phyloP scores from a whole-genome alignment of 2,113 vertebrate species.

The Corythornis cristatus region DNA sequence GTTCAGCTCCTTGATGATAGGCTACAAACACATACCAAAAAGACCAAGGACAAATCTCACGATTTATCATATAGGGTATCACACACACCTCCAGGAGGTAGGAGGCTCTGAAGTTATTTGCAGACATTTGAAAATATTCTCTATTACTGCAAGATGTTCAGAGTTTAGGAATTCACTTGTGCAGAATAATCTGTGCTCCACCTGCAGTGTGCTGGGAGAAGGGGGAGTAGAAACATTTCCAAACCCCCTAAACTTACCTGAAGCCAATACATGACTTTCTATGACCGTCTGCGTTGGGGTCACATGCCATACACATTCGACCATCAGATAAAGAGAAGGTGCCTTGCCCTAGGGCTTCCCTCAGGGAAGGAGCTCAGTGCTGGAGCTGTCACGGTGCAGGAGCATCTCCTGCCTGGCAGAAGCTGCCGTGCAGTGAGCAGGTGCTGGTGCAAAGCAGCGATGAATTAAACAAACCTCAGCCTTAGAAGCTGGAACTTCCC shows the following conservation, averaged over 20 bases:
- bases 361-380: not conserved
- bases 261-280: not conserved
- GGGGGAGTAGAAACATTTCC: not conserved
- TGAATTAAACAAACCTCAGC: not conserved
- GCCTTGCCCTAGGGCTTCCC: fast-evolving
- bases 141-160: not conserved
- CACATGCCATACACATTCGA: not conserved
- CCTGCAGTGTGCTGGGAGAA: not conserved
- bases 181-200: not conserved
- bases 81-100: fast-evolving
- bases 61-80: fast-evolving
- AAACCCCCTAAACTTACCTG: not conserved
- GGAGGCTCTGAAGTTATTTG: not conserved
- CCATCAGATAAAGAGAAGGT: not conserved
- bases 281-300: fast-evolving
- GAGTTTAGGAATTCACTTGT: not conserved
- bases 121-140: not conserved
- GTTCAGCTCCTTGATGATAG: not conserved
- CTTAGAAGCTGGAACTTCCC: not conserved
- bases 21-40: not conserved
- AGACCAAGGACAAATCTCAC: not conserved
- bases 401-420: not conserved
- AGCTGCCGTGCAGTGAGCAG: fast-evolving
- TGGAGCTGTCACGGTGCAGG: not conserved
- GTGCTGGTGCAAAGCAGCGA: not conserved